Percentiles rank a stretch among this genome's conserved stretches.
phyloP scores from a whole-genome alignment of 2,888 invertebrate species.

The Sclerodermus sp. region DNA sequence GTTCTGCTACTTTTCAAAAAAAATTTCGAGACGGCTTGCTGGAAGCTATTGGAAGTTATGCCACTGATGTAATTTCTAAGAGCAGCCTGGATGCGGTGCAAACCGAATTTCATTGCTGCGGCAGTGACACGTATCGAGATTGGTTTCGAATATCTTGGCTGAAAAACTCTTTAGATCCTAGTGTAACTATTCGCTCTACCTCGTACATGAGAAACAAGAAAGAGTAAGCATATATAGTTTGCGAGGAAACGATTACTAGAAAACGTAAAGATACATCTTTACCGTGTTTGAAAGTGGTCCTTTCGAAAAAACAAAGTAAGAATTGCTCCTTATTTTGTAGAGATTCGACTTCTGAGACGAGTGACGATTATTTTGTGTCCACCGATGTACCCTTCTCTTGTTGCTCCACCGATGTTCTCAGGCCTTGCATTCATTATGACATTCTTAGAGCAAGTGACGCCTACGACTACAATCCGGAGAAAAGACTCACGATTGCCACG shows the following conservation, averaged over 20 bases:
- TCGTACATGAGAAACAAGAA: too few relatives aligned
- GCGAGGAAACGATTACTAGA: too few relatives aligned
- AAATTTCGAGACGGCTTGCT: constrained; percentile 59
- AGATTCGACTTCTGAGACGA: too few relatives aligned
- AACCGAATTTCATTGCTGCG: constrained; percentile 67
- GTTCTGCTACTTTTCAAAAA: constrained; percentile 16
- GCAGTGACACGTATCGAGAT: constrained; percentile 64
- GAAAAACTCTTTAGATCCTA: neutral
- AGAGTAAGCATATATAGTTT: too few relatives aligned
- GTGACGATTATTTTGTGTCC: too few relatives aligned
- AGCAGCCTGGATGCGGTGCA: constrained; percentile 64
- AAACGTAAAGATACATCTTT: too few relatives aligned
- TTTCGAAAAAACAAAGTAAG: too few relatives aligned
- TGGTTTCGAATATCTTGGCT: constrained; percentile 67
- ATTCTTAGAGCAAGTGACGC: constrained; percentile 61
- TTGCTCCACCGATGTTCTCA: constrained; percentile 61
- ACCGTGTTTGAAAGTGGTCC: too few relatives aligned
- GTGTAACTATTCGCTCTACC: too few relatives aligned
- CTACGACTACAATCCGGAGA: constrained; percentile 61
- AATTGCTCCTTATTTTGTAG: too few relatives aligned
- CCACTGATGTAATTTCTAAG: constrained; percentile 61
- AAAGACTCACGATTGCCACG: constrained; percentile 19
- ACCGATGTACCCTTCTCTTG: constrained; percentile 69
- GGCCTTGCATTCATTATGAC: constrained; percentile 65
- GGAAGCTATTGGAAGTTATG: constrained; percentile 64